Base-by-base conservation (phyloP, 2,888 invertebrate species). In the Esperia sulphurella region DNA sequence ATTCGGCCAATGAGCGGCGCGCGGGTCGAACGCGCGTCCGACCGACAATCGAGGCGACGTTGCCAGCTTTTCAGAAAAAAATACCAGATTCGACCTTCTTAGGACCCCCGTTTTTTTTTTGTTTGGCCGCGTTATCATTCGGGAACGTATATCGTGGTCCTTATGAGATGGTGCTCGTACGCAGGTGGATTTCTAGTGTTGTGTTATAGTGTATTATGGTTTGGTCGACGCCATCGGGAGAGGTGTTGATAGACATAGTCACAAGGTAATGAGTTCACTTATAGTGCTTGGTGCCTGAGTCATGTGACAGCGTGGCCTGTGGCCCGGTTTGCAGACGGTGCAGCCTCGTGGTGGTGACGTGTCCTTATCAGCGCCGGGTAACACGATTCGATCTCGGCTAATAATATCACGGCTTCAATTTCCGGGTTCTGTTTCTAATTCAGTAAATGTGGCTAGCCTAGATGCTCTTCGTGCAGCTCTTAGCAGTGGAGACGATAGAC, bases 21-120 rank as follows among this genome's bases (percentile, higher is more conserved):
- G 85, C 80, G 79, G 74, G 79, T 74, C 68, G 83, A 85, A 88
- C 88, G 88, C 87, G 83, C 84, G 88, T 85, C 79, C 83, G 83
- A 80, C 77, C 78, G 75, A 71, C 77, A 63, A 75, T 68, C 68
- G 68, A 67, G 60, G 87, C 87, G 86, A 83, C 86, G 88, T 87
- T 88, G 88, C 88, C 86, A 87, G 84, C 83, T 87, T 79, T 79
- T 73, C 74, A 75, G 75, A 83, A 86, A 88, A 84, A 87, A 86
- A 82, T 77, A 87, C 83, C 84, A 84, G 84, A 87, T 87, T 88
- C 88, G 87, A 88, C 87, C 88, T 87, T 88, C 87, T 87, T 87
- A 79, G 88, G 87, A 85, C 84, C 86, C 88, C 79, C 75, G 80
- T 75, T 79, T 86, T 88, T 83, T n/a, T 82, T 87, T 88, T 84